Evolutionary conservation across 2,888 invertebrate genomes (phyloP).

Genomic region (Leptopilina drosophilae): DNA sequence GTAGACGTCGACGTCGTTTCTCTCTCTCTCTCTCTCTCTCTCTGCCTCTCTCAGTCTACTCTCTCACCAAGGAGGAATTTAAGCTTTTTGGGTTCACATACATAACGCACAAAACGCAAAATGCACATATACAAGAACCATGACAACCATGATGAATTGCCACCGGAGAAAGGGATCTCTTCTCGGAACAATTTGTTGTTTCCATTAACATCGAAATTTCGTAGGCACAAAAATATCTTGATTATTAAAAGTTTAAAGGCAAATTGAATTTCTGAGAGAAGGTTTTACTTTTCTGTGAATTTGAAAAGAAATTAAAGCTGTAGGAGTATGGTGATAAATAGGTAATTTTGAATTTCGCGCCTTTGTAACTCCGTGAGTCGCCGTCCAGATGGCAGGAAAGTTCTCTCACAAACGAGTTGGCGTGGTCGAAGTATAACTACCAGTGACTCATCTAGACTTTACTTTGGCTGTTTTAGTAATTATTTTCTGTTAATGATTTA

Average conservation of each 20-base stretch:
- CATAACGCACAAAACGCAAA: conserved; percentile 27
- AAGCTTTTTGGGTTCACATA: conserved; percentile 6
- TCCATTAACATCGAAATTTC: conserved; percentile 8
- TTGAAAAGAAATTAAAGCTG: too few species aligned
- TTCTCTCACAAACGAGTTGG: too few species aligned
- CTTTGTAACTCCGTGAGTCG: too few species aligned
- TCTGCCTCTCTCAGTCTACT: background rate
- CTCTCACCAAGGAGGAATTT: background rate
- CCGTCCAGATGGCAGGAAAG: too few species aligned
- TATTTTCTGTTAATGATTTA: too few species aligned
- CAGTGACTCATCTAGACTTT: too few species aligned
- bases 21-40: background rate
- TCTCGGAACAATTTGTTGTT: conserved; percentile 32
- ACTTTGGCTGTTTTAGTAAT: too few species aligned
- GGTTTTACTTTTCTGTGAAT: too few species aligned
- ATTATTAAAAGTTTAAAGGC: background rate
- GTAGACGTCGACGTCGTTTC: too few species aligned
- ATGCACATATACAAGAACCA: background rate
- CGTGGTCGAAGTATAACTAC: too few species aligned
- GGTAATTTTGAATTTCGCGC: too few species aligned
- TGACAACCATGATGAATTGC: conserved; percentile 31
- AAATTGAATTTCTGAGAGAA: background rate
- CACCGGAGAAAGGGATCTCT: background rate
- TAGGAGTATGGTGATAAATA: too few species aligned
- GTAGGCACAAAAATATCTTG: background rate